A percentile compares a stretch with the other conserved stretches of the same genome.
These are phyloP conservation scores for Exocentrus adspersus DNA, from an alignment of 2,888 invertebrate species.

Conservation along the genomic window DNA sequence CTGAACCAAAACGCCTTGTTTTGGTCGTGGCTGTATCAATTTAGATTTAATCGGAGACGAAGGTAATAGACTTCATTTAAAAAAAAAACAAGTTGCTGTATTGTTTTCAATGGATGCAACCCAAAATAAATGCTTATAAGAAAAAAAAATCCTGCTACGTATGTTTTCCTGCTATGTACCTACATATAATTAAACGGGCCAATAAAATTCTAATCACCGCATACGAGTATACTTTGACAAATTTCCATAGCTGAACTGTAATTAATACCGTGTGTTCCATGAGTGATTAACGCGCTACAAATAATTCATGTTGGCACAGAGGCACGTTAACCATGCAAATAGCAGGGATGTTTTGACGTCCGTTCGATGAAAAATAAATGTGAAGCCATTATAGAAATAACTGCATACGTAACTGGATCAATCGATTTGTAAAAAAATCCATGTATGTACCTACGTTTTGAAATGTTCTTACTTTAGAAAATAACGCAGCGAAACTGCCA, in stretches of 20 bases:
- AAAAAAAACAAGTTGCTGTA: too few species aligned
- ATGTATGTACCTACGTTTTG: too few species aligned
- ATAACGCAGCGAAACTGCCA: too few species aligned
- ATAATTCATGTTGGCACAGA: neutral
- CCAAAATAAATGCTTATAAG: too few species aligned
- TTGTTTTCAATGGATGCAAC: neutral
- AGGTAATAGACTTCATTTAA: neutral
- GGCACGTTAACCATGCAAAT: neutral
- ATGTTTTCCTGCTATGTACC: too few species aligned
- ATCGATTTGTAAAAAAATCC: too few species aligned
- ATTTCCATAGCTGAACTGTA: neutral
- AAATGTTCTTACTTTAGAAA: too few species aligned
- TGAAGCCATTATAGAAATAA: neutral
- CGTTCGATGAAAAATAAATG: neutral
- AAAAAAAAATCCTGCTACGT: too few species aligned
- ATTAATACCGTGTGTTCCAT: neutral
- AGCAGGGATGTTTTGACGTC: neutral
- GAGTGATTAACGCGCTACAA: neutral
- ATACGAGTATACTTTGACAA: neutral
- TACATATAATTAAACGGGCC: too few species aligned
- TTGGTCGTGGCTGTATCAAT: constrained; percentile 2
- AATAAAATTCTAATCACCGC: neutral
- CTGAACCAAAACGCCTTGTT: constrained; percentile 1
- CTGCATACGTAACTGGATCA: neutral
- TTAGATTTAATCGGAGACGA: neutral